These are phyloP conservation scores for Okamejei kenojei DNA, from an alignment of 2,797 vertebrate species.

Conservation along the genomic window DNA sequence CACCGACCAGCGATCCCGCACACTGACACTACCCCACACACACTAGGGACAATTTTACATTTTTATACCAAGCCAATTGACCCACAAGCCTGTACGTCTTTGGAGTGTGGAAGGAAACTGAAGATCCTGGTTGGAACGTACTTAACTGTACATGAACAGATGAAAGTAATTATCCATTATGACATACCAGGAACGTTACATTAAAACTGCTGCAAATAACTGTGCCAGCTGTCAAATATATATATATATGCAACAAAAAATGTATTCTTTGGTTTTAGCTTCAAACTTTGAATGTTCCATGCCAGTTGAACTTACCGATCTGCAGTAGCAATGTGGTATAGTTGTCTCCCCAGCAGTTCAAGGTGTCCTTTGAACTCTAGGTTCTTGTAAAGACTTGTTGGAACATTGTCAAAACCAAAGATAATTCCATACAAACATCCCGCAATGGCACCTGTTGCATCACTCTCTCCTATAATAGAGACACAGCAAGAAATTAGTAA, in stretches of 20 bases:
- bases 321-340: slow-evolving; percentile 36
- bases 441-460: slow-evolving; percentile 35
- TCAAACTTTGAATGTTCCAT: background rate
- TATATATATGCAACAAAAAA: background rate
- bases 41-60: too few relatives aligned
- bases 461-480: slow-evolving; percentile 37
- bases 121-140: background rate
- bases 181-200: background rate
- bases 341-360: slow-evolving; percentile 24
- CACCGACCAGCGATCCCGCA: too few relatives aligned
- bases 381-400: slow-evolving; percentile 34
- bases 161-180: background rate
- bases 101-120: too few relatives aligned
- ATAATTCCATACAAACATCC: slow-evolving; percentile 39
- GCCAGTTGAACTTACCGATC: slow-evolving; percentile 34
- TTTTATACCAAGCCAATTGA: too few relatives aligned
- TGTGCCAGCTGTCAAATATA: background rate
- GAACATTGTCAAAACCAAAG: slow-evolving; percentile 37
- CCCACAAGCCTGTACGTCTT: too few relatives aligned
- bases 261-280: background rate
- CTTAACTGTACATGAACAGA: background rate
- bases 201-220: background rate
- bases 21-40: too few relatives aligned
- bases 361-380: slow-evolving; percentile 35
- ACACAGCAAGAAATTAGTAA: background rate